phyloP scores from a whole-genome alignment of 2,113 vertebrate species.

The Mastomys coucha region DNA sequence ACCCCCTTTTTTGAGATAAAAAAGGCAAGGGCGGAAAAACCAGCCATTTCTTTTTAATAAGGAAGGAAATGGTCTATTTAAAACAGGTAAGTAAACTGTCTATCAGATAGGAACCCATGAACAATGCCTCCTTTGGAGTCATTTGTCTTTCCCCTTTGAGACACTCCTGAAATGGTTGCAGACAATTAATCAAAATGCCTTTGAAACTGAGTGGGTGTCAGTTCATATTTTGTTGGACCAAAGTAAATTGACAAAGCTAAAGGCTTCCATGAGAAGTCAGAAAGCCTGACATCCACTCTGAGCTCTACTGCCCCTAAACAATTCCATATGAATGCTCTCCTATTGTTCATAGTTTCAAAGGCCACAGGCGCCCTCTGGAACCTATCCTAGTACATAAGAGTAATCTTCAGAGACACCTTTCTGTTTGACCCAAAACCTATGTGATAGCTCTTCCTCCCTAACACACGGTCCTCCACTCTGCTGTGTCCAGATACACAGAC shows the following conservation, averaged over 20 bases:
- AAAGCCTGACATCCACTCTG: slow-evolving; percentile 3
- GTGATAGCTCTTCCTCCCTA: not conserved
- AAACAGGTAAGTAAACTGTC: slow-evolving; percentile 69
- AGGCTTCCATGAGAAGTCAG: slow-evolving; percentile 4
- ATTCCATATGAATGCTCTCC: slow-evolving; percentile 46
- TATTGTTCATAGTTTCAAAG: slow-evolving; percentile 66
- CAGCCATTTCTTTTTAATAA: slow-evolving; percentile 70
- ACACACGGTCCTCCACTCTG: slow-evolving; percentile 36
- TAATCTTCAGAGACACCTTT: slow-evolving; percentile 52
- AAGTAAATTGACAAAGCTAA: slow-evolving; percentile 29
- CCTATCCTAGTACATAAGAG: slow-evolving; percentile 34
- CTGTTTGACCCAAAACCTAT: slow-evolving; percentile 64
- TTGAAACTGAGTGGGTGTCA: slow-evolving; percentile 61
- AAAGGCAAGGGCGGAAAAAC: slow-evolving; percentile 70
- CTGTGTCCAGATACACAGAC: slow-evolving; percentile 36
- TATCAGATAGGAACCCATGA: slow-evolving; percentile 70
- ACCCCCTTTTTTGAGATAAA: slow-evolving; percentile 72
- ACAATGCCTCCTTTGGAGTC: slow-evolving; percentile 55
- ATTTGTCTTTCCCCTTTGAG: slow-evolving; percentile 60
- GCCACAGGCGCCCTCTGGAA: slow-evolving; percentile 45
- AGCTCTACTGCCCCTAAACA: slow-evolving; percentile 38
- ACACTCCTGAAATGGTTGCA: slow-evolving; percentile 45
- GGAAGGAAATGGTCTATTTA: slow-evolving; percentile 67
- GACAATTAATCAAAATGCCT: slow-evolving; percentile 68
- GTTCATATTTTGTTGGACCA: slow-evolving; percentile 68